Evolutionary conservation across 2,797 vertebrate genomes (phyloP).

Genomic region (Harpagifer antarcticus): DNA sequence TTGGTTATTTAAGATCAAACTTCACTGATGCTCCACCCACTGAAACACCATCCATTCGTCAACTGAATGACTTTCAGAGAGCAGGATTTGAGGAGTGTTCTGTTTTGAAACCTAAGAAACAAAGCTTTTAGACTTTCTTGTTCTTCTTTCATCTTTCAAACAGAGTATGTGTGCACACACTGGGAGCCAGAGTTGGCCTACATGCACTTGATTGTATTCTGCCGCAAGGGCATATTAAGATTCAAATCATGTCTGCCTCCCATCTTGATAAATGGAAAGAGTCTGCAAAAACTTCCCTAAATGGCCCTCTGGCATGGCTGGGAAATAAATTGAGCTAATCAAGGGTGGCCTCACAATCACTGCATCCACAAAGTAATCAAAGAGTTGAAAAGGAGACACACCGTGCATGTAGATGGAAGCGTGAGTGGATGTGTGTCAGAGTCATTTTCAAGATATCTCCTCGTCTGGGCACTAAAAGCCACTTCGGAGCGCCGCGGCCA

Average conservation of each 20-base stretch:
- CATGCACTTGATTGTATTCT: constrained; percentile 54
- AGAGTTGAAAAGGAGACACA: constrained; percentile 70
- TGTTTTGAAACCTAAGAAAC: constrained; percentile 12
- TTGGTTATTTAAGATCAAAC: constrained; percentile 32
- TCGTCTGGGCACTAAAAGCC: constrained; percentile 67
- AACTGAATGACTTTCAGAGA: constrained; percentile 33
- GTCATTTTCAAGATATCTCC: constrained; percentile 56
- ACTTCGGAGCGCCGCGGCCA: constrained; percentile 48
- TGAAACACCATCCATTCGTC: constrained; percentile 33
- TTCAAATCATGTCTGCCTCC: constrained; percentile 76
- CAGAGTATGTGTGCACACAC: constrained; percentile 14
- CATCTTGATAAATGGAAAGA: constrained; percentile 81
- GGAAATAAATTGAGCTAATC: constrained; percentile 82
- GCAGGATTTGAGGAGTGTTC: constrained; percentile 24
- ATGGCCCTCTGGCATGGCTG: constrained; percentile 76
- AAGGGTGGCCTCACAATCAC: constrained; percentile 80
- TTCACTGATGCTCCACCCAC: constrained; percentile 6
- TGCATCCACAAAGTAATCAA: constrained; percentile 76
- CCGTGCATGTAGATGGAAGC: constrained; percentile 62
- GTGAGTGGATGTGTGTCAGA: constrained; percentile 54
- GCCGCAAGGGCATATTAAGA: constrained; percentile 70
- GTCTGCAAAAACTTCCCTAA: constrained; percentile 81
- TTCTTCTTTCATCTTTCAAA: constrained; percentile 51
- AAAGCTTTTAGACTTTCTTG: constrained; percentile 7
- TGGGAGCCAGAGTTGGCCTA: constrained; percentile 15